phyloP scores from a whole-genome alignment of 2,113 vertebrate species.

The Pontoporia blainvillei region DNA sequence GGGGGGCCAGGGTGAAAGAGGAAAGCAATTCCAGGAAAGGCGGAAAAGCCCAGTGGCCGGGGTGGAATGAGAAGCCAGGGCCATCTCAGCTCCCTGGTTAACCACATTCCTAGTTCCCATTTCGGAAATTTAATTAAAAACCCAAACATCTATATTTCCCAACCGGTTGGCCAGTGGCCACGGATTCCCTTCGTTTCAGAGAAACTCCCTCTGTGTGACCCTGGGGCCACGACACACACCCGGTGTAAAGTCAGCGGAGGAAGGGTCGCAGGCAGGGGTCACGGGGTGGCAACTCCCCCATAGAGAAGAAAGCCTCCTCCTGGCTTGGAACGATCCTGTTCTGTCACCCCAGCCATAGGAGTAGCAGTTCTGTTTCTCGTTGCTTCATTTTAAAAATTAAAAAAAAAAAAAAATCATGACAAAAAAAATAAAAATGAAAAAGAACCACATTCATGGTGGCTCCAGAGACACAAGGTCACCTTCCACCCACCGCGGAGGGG shows the following conservation, averaged over 20 bases:
- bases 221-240: background rate
- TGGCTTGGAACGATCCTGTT: rapidly evolving
- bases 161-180: background rate
- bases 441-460: background rate
- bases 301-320: background rate
- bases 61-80: background rate
- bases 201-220: background rate
- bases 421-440: background rate
- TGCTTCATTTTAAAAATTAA: too few species aligned
- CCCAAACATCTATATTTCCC: constrained; percentile 36
- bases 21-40: background rate
- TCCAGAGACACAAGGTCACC: background rate
- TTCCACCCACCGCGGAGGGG: rapidly evolving
- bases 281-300: rapidly evolving
- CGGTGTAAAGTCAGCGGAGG: background rate
- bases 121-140: constrained; percentile 58
- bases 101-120: constrained; percentile 48
- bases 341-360: background rate
- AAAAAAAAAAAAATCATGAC: background rate
- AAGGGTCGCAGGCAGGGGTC: background rate
- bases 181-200: background rate
- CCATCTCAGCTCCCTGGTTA: background rate
- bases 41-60: background rate
- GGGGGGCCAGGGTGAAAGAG: background rate
- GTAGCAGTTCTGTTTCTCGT: background rate